Evolutionary conservation across 1,140 invertebrate genomes (phyloP).

Genomic region (Cryptotermes secundus): DNA sequence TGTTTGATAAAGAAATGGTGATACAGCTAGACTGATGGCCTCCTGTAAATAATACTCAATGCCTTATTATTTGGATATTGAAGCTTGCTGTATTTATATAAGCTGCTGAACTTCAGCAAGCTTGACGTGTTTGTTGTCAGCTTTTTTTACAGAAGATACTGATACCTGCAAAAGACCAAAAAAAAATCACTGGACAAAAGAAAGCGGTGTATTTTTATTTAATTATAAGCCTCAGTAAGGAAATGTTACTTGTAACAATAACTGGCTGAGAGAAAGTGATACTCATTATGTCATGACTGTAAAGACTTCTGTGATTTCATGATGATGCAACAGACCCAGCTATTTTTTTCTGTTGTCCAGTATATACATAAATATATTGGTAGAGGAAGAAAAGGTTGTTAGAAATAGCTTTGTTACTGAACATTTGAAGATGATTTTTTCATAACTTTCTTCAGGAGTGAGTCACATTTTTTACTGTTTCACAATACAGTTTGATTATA

Average conservation of each 20-base stretch:
- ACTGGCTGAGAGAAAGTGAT: not conserved
- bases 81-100: not conserved
- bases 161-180: not conserved
- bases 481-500: not conserved
- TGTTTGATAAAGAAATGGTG: not conserved
- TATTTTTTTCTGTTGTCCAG: not conserved
- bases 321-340: not conserved
- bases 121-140: not conserved
- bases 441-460: not conserved
- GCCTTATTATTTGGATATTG: not conserved
- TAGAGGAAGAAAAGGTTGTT: not conserved
- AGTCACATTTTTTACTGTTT: not conserved
- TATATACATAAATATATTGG: not conserved
- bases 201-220: too few species aligned
- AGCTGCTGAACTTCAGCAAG: not conserved
- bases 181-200: too few species aligned
- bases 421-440: not conserved
- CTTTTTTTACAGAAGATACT: not conserved
- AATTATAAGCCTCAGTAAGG: too few species aligned
- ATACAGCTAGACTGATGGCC: not conserved
- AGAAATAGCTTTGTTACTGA: not conserved
- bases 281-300: not conserved
- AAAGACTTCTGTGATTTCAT: not conserved
- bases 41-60: not conserved
- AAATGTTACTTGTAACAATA: too few species aligned